Evolutionary conservation across 2,113 vertebrate genomes (phyloP).

Genomic region (Tautogolabrus adspersus): DNA sequence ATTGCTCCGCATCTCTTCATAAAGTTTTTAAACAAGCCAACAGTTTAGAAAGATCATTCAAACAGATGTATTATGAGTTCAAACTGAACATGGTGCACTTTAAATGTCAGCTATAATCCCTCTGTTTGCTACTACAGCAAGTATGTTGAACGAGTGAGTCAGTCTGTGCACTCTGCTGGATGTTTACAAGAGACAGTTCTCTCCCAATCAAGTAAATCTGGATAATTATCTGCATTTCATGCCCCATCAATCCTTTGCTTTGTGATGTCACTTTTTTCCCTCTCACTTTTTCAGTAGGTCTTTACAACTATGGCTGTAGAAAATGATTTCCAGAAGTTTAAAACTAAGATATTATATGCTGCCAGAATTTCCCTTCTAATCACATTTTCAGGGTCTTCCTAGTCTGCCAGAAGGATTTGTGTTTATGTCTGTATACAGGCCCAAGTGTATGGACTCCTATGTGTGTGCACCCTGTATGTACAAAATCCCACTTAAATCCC

Average conservation of each 20-base stretch:
- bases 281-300: background rate
- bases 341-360: conserved; percentile 3
- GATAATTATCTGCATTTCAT: background rate
- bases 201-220: background rate
- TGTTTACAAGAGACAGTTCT: background rate
- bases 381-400: conserved; percentile 60
- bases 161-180: background rate
- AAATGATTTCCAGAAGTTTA: background rate
- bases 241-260: background rate
- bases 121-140: background rate
- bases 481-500: conserved; percentile 66
- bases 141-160: background rate
- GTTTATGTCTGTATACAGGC: conserved; percentile 28
- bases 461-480: conserved; percentile 39
- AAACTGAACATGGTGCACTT: no score
- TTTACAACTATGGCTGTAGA: background rate
- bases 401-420: conserved; percentile 1
- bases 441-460: conserved; percentile 21
- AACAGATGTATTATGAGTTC: no score
- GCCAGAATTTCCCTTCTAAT: conserved; percentile 66
- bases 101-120: no score
- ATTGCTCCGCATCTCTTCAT: no score
- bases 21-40: no score
- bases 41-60: no score
- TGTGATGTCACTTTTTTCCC: background rate